Base-by-base conservation (phyloP, 1,140 invertebrate species). In the Onthophagus taurus region DNA sequence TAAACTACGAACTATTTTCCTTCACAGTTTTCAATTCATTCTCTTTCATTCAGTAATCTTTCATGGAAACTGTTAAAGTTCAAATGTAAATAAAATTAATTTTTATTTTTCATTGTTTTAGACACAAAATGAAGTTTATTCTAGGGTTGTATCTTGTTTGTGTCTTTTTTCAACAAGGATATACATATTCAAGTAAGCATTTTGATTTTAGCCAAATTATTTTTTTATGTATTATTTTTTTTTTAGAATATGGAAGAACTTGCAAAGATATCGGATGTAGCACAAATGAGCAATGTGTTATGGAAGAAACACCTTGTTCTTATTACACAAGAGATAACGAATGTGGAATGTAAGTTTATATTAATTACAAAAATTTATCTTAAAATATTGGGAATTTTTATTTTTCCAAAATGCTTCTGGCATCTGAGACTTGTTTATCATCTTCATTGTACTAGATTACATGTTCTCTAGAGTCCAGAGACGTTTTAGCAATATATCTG, bases 201-300 rank as follows among this genome's bases (percentile, higher is more conserved):
- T 20, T 7, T 20, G 4, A 7, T 3, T 20, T n/a, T 5, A 37
- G 7, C 14, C 2, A 37, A 21, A n/a, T 18, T 13, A 5, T 11
- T 17, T 11, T 9, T n/a, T 3, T 12, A 6, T 12, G 9, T 20
- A n/a, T 30, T 44, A 46, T 52, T 51, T 47, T 59, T 48, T 58
- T 71, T 67, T 2, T 60, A 84, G 81, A 84, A 67, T 85, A 83
- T 60, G 82, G 82, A 37, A 72, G 82, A 51, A 72, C 71, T 9
- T 85, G 82, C 60, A 75, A 74, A 51, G 82, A 85, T 55, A 85
- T 85, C 52, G 81, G 81, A 38, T 85, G 82, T 54, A 63, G 73
- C 17, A 79, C 74, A 52, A 79, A 69, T 47, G 75, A 85, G 64
- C 70, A 72, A 42, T 84, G 82, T 58, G 72, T 83, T n/a, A 73